Conservation (phyloP, 2,113 vertebrate species). For the Embiotoca jacksoni region DNA sequence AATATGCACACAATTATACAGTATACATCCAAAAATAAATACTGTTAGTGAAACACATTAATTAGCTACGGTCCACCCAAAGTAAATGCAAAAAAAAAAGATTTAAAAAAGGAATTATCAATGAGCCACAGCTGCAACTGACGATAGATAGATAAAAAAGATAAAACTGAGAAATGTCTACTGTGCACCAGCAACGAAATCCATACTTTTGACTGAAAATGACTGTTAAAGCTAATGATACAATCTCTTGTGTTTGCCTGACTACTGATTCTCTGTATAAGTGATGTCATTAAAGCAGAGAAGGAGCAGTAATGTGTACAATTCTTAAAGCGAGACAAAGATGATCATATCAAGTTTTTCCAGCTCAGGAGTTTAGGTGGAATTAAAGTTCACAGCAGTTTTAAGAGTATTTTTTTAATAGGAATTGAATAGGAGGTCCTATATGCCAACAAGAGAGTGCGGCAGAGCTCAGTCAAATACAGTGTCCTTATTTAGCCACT, state of each 20-base stretch:
- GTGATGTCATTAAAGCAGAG: neutral
- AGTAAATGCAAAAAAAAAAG: neutral
- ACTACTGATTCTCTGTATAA: neutral
- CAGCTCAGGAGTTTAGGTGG: neutral
- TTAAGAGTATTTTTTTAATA: neutral
- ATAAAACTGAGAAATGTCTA: no score
- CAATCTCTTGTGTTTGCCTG: neutral
- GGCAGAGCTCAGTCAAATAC: slow-evolving; percentile 2
- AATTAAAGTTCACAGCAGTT: neutral
- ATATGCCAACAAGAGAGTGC: neutral
- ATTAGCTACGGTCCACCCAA: neutral
- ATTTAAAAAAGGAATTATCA: no score
- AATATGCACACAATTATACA: slow-evolving; percentile 12
- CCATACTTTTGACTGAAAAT: no score
- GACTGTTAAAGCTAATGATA: no score
- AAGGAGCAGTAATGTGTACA: neutral
- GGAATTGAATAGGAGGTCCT: neutral
- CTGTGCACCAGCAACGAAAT: no score
- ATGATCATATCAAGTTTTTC: neutral
- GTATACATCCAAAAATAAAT: neutral
- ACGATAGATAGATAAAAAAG: no score
- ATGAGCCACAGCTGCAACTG: no score
- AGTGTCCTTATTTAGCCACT: neutral
- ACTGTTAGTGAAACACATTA: neutral
- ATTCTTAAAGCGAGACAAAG: neutral